A percentile compares a stretch with the other conserved stretches of the same genome.
phyloP scores from a whole-genome alignment of 2,797 vertebrate species.

The Sus cebifrons region DNA sequence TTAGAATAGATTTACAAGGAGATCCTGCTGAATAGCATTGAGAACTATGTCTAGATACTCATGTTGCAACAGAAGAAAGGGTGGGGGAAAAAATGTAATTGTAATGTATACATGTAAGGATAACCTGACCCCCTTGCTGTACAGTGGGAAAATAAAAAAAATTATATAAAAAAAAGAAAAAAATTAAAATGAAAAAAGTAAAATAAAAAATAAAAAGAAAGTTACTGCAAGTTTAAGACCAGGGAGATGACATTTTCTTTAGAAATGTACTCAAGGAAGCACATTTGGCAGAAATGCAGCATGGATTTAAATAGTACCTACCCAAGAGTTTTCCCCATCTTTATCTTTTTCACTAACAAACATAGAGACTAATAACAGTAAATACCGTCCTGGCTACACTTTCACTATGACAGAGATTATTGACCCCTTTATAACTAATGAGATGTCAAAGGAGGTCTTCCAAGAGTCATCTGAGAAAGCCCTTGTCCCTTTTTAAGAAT shows the following conservation, averaged over 20 bases:
- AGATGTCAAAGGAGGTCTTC: conserved; percentile 14
- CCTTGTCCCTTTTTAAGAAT: not conserved
- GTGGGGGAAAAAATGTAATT: no score
- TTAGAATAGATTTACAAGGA: no score
- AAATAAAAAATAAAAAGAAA: not conserved
- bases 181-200: no score
- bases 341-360: conserved; percentile 42
- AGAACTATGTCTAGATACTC: no score
- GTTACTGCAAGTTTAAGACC: not conserved
- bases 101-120: no score
- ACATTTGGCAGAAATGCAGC: conserved; percentile 21
- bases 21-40: no score
- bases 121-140: no score
- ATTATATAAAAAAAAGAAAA: no score
- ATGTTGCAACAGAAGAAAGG: no score
- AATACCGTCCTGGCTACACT: not conserved
- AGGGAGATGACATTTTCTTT: not conserved
- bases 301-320: not conserved
- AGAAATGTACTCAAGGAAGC: not conserved
- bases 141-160: no score
- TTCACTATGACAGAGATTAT: not conserved
- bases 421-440: not conserved
- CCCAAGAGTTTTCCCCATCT: not conserved
- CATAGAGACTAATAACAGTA: not conserved
- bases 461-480: not conserved